Percentiles rank a stretch among this genome's conserved stretches.
These are phyloP conservation scores for Remorina albescens DNA, from an alignment of 2,797 vertebrate species.

Conservation along the genomic window DNA sequence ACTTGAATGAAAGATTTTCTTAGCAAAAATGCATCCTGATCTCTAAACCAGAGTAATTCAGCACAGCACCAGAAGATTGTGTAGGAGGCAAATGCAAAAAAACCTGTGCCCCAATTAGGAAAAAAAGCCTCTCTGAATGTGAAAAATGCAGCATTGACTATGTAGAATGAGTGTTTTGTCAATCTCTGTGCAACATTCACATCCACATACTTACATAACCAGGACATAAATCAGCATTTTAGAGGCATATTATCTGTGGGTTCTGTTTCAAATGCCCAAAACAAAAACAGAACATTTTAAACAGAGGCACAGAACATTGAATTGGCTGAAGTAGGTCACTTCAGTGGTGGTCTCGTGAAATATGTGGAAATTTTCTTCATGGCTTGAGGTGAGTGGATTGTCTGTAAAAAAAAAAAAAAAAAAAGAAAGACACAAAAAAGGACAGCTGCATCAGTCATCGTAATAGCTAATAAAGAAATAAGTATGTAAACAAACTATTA, in stretches of 20 bases:
- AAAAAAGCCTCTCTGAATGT: constrained; percentile 5
- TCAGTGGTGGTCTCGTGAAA: constrained; percentile 86
- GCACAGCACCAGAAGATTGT: constrained; percentile 19
- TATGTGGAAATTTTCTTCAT: constrained; percentile 96
- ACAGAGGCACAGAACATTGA: constrained; percentile 17
- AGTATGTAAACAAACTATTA: background rate
- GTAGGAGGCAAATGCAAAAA: constrained; percentile 23
- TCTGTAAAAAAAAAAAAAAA: constrained; percentile 65
- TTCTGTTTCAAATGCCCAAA: constrained; percentile 32
- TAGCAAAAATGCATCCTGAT: constrained; percentile 19
- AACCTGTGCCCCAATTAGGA: constrained; percentile 28
- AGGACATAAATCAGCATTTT: constrained; percentile 4
- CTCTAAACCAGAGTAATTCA: constrained; percentile 1
- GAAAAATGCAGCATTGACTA: constrained; percentile 35
- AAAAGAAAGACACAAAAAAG: constrained; percentile 39
- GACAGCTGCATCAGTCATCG: background rate
- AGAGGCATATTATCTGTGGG: background rate
- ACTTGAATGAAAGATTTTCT: constrained; percentile 37
- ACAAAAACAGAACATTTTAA: constrained; percentile 34
- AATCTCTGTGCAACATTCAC: background rate
- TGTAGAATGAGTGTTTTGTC: constrained; percentile 15
- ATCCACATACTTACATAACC: background rate
- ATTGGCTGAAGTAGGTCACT: constrained; percentile 63
- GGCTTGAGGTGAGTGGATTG: constrained; percentile 78
- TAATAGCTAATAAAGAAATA: background rate